A percentile compares a stretch with the other conserved stretches of the same genome.
Conservation (phyloP, 2,888 invertebrate genomes). For the Catocala sponsa region DNA sequence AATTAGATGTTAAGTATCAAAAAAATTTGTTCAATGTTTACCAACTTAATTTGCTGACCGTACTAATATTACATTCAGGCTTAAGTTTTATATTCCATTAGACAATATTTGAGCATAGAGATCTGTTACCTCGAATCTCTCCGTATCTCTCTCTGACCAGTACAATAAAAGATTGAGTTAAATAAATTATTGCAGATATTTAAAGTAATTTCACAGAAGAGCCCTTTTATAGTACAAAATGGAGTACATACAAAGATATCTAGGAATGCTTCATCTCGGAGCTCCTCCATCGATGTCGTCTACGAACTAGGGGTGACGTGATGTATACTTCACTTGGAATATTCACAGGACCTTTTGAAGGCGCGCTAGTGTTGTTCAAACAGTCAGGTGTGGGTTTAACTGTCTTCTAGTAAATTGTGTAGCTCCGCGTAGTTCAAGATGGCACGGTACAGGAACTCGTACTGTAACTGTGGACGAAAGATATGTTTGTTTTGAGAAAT, state of each 20-base stretch:
- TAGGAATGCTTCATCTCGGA: conserved; percentile 25
- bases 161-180: too few relatives aligned
- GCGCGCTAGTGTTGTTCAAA: conserved; percentile 20
- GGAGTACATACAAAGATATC: conserved; percentile 15
- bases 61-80: too few relatives aligned
- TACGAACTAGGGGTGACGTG: conserved; percentile 19
- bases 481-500: background rate
- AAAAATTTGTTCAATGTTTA: too few relatives aligned
- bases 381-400: conserved; percentile 65
- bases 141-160: too few relatives aligned
- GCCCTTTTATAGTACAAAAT: conserved; percentile 1
- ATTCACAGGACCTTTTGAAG: conserved; percentile 50
- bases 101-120: too few relatives aligned
- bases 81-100: too few relatives aligned
- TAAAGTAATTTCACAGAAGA: background rate
- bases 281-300: conserved; percentile 31
- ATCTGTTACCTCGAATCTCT: too few relatives aligned
- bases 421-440: conserved; percentile 96
- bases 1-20: too few relatives aligned
- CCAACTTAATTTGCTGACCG: too few relatives aligned
- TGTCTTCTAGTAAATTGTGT: conserved; percentile 92
- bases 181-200: too few relatives aligned
- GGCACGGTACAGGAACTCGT: conserved; percentile 97
- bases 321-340: conserved; percentile 25
- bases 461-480: conserved; percentile 92